Conservation (phyloP, 2,113 vertebrate species). For the Scomber japonicus region DNA sequence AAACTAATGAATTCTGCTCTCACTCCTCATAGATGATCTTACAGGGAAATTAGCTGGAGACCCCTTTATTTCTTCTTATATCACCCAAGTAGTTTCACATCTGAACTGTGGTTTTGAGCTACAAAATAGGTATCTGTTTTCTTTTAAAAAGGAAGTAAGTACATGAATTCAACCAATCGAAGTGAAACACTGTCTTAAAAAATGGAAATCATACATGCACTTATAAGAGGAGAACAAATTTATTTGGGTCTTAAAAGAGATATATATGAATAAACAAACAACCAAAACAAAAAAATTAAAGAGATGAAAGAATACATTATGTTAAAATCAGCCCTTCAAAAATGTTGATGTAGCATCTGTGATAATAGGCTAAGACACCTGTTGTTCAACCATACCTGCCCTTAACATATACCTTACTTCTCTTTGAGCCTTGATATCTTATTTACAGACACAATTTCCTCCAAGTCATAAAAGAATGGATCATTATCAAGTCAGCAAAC, state of each 20-base stretch:
- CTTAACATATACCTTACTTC: not conserved
- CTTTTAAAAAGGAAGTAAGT: too few species aligned
- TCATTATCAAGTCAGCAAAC: not conserved
- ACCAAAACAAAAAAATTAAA: not conserved
- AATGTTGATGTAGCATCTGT: not conserved
- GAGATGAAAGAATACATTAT: not conserved
- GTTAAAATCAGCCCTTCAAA: not conserved
- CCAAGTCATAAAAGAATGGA: not conserved
- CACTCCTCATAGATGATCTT: constrained; percentile 70
- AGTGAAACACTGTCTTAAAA: too few species aligned
- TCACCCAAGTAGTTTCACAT: constrained; percentile 49
- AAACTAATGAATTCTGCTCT: constrained; percentile 73
- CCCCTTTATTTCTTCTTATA: constrained; percentile 37
- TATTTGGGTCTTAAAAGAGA: too few species aligned
- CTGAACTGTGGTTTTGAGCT: constrained; percentile 28
- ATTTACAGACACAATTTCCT: not conserved
- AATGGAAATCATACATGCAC: too few species aligned
- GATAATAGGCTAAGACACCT: not conserved
- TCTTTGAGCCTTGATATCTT: not conserved
- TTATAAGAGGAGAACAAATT: too few species aligned
- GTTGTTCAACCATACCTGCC: not conserved
- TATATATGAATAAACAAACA: too few species aligned
- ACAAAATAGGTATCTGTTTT: not conserved
- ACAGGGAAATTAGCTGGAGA: constrained; percentile 55
- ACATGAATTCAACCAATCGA: too few species aligned